Base-by-base conservation (phyloP, 2,888 invertebrate genomes). In the Lissonota sp. region DNA sequence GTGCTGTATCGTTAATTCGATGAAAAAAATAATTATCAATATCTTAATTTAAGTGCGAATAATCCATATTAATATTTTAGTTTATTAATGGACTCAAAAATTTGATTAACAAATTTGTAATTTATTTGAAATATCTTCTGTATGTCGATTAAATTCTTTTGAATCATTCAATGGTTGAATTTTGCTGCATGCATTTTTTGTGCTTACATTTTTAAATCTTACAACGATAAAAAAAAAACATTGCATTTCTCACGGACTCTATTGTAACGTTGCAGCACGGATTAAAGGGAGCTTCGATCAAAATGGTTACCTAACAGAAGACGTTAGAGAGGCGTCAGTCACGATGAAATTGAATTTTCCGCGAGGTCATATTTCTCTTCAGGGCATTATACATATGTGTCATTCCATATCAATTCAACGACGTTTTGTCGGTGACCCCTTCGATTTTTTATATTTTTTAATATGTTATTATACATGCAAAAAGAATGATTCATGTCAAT, bases 311-410 rank as follows among this genome's bases (percentile, higher is more conserved):
- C 40, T 51, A 62, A 39, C 51, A 58, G 67, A 75, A 75, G 58
- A 75, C 75, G 64, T 44, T 42, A 62, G 39, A 39, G 71, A 63
- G 14, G 26, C 26, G 26, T 49, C 46, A 71, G 71, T 75, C 75
- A 60, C 66, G 80, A 66, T 78, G 84, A 80, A 85, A 84, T 85
- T 84, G 81, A 84, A 85, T 85, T 85, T 85, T 77, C 83, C 83
- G 79, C 75, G 81, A 80, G 73, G 75, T 58, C 70, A 74, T 70
- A 70, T 74, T 71, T 66, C 62, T 53, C 60, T 64, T 37, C 37
- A 63, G 40, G 51, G 14, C 2, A 8, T 42, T 42, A 60, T 44
- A 69, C 37, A 46, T 26, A 39, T 12, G 44, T 12, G 37, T n/a
- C n/a, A n/a, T n/a, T n/a, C n/a, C n/a, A n/a, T n/a, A n/a, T n/a